Evolutionary conservation across 23 tunicate species (phyloP), one percentile per base, ranked within the genome.

Genomic region (Corella eumyota): DNA sequence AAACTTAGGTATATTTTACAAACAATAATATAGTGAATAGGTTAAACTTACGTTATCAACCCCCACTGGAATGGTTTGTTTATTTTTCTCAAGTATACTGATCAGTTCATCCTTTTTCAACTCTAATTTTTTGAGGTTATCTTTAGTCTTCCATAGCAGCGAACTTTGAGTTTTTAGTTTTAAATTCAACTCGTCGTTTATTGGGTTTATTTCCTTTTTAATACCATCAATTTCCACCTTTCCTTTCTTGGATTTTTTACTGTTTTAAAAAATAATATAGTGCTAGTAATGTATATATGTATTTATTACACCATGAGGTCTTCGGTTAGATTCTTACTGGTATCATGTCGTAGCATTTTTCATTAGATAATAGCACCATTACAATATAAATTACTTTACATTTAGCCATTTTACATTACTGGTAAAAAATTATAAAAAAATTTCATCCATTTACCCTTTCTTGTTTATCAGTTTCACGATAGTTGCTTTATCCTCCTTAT

Each of bases 61-160:
- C 4, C 98, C 98, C 19, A 29, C 62, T 2, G 86, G 86, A 1
- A 81, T 66, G 11, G 11, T 35, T 45, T 81, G 86, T 2, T 66
- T 54, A 67, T 92, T 92, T 19, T 17, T 48, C 36, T 58, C 76
- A n/a, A 92, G 56, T 2, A 92, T 61, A 2, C 59, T 35, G 6
- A 58, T 27, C 35, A 92, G 38, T 25, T 57, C 81, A 2, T 36
- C 22, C 28, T 76, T 76, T 20, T 64, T 76, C 32, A 82, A 24
- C 24, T 83, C 80, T 4, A 54, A 32, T 3, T 59, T 53, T 63
- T 83, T 81, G 32, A 92, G 38, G 19, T 66, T 66, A 69, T 92
- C 98, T 27, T 75, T 77, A 2, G 62, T 67, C 51, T 76, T 83
- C 98, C 98, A 92, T 50, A 83, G 32, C 50, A 65, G 24, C 30